These are phyloP conservation scores for Sminthurides bifidus DNA, from an alignment of 1,140 invertebrate species.

Conservation along the genomic window DNA sequence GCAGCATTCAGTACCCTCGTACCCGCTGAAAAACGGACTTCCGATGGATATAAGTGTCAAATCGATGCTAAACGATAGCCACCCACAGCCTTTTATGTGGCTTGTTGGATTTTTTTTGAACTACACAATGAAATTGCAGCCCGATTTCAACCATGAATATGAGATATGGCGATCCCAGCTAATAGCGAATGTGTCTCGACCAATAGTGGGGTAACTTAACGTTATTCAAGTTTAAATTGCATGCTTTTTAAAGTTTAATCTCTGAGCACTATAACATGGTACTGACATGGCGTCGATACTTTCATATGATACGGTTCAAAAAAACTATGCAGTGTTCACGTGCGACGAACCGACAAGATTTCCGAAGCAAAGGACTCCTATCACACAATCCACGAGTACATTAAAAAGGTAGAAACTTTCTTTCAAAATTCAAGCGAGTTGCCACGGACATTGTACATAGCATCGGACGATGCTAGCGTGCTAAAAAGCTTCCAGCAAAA, in stretches of 20 bases:
- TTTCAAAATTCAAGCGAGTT: neutral
- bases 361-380: neutral
- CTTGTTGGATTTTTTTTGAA: slow-evolving; percentile 9
- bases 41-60: neutral
- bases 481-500: neutral
- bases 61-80: neutral
- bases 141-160: neutral
- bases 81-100: slow-evolving; percentile 10
- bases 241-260: neutral
- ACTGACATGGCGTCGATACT: too few species aligned
- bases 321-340: slow-evolving; percentile 1
- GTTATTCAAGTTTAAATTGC: too few species aligned
- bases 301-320: too few species aligned
- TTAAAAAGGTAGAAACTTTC: neutral
- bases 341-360: slow-evolving; percentile 11
- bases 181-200: neutral
- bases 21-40: slow-evolving; percentile 10
- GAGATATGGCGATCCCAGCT: neutral
- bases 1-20: neutral
- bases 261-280: neutral
- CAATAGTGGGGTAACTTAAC: slow-evolving; percentile 5
- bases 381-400: slow-evolving; percentile 5
- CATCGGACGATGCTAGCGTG: slow-evolving; percentile 11
- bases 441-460: slow-evolving; percentile 7
- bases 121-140: slow-evolving; percentile 2